Base-by-base conservation (phyloP, 2,888 invertebrate genomes). In the Phengaris arion region DNA sequence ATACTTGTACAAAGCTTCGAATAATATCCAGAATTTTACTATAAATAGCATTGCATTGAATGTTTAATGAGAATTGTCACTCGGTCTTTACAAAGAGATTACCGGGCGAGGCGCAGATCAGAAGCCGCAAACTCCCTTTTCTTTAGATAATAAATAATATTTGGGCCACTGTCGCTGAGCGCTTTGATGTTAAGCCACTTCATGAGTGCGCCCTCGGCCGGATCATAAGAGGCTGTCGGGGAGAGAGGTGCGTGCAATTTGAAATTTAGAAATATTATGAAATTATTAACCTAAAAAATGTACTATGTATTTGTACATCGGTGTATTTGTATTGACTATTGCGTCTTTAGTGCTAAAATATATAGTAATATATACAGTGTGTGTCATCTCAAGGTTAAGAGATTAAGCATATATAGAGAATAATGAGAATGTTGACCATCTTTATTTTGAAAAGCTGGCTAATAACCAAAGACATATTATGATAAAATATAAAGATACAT, bases 151-250 rank as follows among this genome's bases (percentile, higher is more conserved):
- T 15, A 57, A 57, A 57, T 57, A 57, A 57, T 57, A 8, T 57
- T 57, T 8, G 15, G 8, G 57, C 6, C 59, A 59, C 12, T 22
- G 22, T 59, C 59, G 59, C 12, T 10, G 10, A 35, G 57, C 15
- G 22, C 22, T 35, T 59, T 59, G 59, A 59, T 59, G 59, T 59
- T 22, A 59, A 59, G 59, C 59, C 59, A 59, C 59, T 59, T 22
- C 59, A 59, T 10, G 57, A 55, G 54, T 55, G 15, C 22, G 59
- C 59, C 59, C 22, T 59, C 59, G 15, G 9, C 12, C 10, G 2
- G 22, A 3, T 35, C 59, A 59, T 59, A 10, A 59, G 22, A 4
- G 5, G 10, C 59, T 10, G 59, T 5, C 4, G 59, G 57, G 57
- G 57, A 22, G 15, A 57, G 15, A 57, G 52, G 52, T 57, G 10